Evolutionary conservation across 2,113 vertebrate genomes (phyloP).

Genomic region (Chunga burmeisteri): DNA sequence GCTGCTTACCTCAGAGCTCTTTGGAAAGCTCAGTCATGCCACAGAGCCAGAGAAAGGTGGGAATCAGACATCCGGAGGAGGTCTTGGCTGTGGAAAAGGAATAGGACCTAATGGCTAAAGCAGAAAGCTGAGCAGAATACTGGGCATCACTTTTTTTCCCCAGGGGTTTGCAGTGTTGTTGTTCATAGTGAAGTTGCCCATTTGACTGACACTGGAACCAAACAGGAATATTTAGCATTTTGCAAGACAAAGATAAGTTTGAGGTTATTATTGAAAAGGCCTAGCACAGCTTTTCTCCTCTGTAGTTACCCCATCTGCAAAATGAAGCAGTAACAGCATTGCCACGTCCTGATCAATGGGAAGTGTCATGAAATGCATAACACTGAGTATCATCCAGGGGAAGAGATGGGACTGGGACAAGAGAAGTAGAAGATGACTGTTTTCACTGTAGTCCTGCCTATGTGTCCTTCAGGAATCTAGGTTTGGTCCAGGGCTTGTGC

Average conservation of each 20-base stretch:
- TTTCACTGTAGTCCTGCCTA: background rate
- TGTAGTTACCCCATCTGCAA: background rate
- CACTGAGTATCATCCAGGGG: background rate
- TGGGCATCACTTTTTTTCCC: background rate
- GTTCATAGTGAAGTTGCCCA: background rate
- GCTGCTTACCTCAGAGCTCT: background rate
- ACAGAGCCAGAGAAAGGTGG: background rate
- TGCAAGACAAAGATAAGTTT: background rate
- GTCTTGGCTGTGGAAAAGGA: background rate
- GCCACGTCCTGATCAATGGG: background rate
- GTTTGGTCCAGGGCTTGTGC: background rate
- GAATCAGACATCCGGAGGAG: background rate
- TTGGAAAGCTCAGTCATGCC: background rate
- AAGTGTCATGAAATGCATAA: background rate
- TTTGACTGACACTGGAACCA: background rate
- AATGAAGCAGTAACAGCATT: background rate
- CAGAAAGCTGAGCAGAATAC: background rate
- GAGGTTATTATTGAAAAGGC: background rate
- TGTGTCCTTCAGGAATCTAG: background rate
- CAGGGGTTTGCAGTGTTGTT: background rate
- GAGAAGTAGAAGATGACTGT: background rate
- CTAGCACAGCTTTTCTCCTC: background rate
- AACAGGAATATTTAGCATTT: background rate
- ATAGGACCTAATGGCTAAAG: background rate
- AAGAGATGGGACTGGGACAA: background rate